These are phyloP conservation scores for Apoderus coryli DNA, from an alignment of 2,888 invertebrate genomes.

Conservation along the genomic window DNA sequence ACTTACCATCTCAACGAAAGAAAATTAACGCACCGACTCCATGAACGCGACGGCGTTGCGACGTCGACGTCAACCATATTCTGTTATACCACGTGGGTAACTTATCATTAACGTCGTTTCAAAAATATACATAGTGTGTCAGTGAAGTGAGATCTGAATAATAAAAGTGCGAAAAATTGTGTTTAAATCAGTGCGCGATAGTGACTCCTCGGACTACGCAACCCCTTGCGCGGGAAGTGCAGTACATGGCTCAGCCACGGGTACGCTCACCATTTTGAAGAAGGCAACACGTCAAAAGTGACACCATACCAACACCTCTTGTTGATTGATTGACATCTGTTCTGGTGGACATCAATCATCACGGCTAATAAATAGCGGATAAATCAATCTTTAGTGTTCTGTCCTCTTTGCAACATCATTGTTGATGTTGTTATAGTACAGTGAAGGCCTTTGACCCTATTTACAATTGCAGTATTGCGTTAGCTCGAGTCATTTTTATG, in stretches of 20 bases:
- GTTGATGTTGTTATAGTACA: no score
- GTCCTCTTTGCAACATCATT: no score
- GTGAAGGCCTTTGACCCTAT: slow-evolving; percentile 17
- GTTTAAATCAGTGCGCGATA: slow-evolving; percentile 19
- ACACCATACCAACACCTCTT: slow-evolving; percentile 17
- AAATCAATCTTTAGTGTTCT: no score
- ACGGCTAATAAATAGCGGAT: slow-evolving; percentile 18
- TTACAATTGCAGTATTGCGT: slow-evolving; percentile 15
- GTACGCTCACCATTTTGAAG: slow-evolving; percentile 41
- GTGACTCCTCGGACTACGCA: slow-evolving; percentile 20
- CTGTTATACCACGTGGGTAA: slow-evolving; percentile 18
- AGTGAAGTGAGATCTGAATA: slow-evolving; percentile 22
- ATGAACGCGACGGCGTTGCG: slow-evolving; percentile 20
- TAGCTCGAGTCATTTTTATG: slow-evolving; percentile 15
- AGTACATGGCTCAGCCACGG: slow-evolving; percentile 82
- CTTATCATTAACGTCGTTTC: no score
- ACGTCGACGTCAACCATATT: slow-evolving; percentile 17
- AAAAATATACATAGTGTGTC: no score
- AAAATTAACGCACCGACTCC: slow-evolving; percentile 20
- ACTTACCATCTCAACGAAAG: slow-evolving; percentile 19
- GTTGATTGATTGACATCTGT: slow-evolving; percentile 18
- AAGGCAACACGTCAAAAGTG: slow-evolving; percentile 21
- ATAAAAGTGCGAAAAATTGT: no score
- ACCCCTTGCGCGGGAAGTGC: slow-evolving; percentile 47
- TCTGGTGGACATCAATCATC: slow-evolving; percentile 23